Base-by-base conservation (phyloP, 2,113 vertebrate genomes). In the Pogonocichla stellata region DNA sequence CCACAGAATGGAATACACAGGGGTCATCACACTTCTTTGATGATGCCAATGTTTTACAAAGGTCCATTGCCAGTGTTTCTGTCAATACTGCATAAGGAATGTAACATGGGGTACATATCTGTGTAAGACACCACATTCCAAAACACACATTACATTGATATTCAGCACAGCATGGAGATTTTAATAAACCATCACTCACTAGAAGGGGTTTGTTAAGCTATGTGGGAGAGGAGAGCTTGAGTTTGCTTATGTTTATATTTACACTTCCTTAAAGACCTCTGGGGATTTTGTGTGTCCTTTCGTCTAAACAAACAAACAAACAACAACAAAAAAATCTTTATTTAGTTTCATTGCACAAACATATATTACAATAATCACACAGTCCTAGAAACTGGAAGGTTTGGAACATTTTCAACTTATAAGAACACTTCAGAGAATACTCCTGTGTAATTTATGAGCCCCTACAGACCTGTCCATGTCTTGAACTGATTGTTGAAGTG, bases 381-480 rank as follows among this genome's bases (percentile, higher is more conserved):
- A 92, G 51, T 85, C 79, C 77, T 82, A 95, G 89, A 88, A 97
- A 96, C 79, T 77, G 88, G 69, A 88, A 97, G 93, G 69, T 45
- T 94, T 83, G 94, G 38, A 95, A 74, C 71, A 56, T 93, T 97
- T 98, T 97, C 79, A 94, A 92, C 92, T 96, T 88, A 36, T 11
- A 82, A 95, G 91, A 95, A 97, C 90, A 95, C 96, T 97, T 97
- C 90, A 79, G 97, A 97, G 97, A 97, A 97, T 97, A 96, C 77
- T 94, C 58, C 43, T 73, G 92, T 90, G 93, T 98, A 97, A 98
- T 98, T 98, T 98, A 98, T 95, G 97, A 98, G 97, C 90, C 98
- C 96, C 97, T 86, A 54, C 74, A 97, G 98, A 98, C 95, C 95
- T 96, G 93, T 97, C 96, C 97, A 96, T 97, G 97, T 96, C 97